A percentile compares a stretch with the other conserved stretches of the same genome.
phyloP scores from a whole-genome alignment of 2,888 invertebrate species.

The Meandrusa payeni region DNA sequence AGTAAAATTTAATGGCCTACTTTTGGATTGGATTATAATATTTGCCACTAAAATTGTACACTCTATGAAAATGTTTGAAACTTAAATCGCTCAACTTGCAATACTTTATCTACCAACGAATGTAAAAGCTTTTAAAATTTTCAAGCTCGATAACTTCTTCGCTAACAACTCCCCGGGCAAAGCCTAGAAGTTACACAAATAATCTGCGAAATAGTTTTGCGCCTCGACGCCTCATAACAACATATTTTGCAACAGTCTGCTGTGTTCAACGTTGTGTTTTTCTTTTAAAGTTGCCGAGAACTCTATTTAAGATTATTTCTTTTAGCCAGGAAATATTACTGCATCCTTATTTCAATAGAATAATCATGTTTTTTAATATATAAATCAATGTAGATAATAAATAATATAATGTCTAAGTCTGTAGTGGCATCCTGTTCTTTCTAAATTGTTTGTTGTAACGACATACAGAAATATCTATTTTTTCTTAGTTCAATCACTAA shows the following conservation, averaged over 20 bases:
- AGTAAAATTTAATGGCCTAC: too few species aligned
- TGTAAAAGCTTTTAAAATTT: constrained; percentile 54
- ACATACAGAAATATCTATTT: too few species aligned
- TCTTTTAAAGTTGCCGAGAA: constrained; percentile 36
- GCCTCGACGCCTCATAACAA: constrained; percentile 48
- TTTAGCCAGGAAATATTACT: constrained; percentile 26
- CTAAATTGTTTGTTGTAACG: too few species aligned
- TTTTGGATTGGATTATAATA: too few species aligned
- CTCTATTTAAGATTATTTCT: constrained; percentile 39
- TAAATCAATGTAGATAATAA: too few species aligned
- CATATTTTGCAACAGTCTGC: constrained; percentile 47
- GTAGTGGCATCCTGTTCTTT: too few species aligned
- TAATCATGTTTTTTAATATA: too few species aligned
- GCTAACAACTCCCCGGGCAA: constrained; percentile 45
- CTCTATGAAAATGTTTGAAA: too few species aligned
- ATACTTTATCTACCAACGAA: constrained; percentile 38
- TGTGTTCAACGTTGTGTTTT: constrained; percentile 37
- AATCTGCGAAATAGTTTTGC: constrained; percentile 52
- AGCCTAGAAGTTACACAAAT: constrained; percentile 55
- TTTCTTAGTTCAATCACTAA: too few species aligned
- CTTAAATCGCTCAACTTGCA: constrained; percentile 15
- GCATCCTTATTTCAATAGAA: too few species aligned
- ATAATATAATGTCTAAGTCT: too few species aligned
- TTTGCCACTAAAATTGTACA: too few species aligned
- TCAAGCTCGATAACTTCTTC: constrained; percentile 50